phyloP scores from a whole-genome alignment of 2,888 invertebrate species.

The Hirtodrosophila histrioides region DNA sequence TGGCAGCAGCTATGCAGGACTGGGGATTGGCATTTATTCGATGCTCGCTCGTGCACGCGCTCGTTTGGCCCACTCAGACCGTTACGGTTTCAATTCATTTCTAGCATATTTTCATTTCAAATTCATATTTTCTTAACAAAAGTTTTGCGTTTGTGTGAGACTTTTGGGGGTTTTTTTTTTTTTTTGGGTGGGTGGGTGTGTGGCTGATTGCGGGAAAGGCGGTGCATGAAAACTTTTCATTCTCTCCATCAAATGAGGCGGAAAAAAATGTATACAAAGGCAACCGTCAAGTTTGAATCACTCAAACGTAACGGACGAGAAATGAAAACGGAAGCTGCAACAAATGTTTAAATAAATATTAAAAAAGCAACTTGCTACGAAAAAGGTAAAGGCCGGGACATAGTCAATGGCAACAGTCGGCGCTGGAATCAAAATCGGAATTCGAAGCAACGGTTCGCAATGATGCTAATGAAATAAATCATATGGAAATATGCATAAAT shows the following conservation, averaged over 20 bases:
- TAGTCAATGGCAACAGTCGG: slow-evolving; percentile 13
- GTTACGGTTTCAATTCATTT: slow-evolving; percentile 78
- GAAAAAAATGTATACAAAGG: slow-evolving; percentile 79
- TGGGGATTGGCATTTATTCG: slow-evolving; percentile 60
- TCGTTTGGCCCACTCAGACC: slow-evolving; percentile 67
- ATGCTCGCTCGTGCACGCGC: slow-evolving; percentile 71
- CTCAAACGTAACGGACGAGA: slow-evolving; percentile 78
- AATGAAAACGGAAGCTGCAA: slow-evolving; percentile 78
- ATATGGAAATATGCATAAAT: slow-evolving; percentile 79
- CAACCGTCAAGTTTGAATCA: slow-evolving; percentile 80
- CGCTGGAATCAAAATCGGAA: slow-evolving; percentile 11
- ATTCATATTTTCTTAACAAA: slow-evolving; percentile 80
- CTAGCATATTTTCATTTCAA: slow-evolving; percentile 79
- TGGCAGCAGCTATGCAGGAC: slow-evolving; percentile 1
- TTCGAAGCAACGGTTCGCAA: slow-evolving; percentile 39
- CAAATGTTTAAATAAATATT: slow-evolving; percentile 80
- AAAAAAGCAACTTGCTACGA: slow-evolving; percentile 59
- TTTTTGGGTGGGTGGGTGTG: slow-evolving; percentile 9
- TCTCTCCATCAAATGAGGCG: slow-evolving; percentile 76
- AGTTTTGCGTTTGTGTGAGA: slow-evolving; percentile 69
- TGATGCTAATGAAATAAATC: slow-evolving; percentile 79
- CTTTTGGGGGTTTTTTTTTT: slow-evolving; percentile 47
- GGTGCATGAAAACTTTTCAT: slow-evolving; percentile 73
- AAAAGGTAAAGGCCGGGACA: slow-evolving; percentile 30
- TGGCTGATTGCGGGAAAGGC: slow-evolving; percentile 17